A percentile compares a stretch with the other conserved stretches of the same genome.
phyloP scores from a whole-genome alignment of 1,140 invertebrate genomes.

The Paraescarpia echinospica region DNA sequence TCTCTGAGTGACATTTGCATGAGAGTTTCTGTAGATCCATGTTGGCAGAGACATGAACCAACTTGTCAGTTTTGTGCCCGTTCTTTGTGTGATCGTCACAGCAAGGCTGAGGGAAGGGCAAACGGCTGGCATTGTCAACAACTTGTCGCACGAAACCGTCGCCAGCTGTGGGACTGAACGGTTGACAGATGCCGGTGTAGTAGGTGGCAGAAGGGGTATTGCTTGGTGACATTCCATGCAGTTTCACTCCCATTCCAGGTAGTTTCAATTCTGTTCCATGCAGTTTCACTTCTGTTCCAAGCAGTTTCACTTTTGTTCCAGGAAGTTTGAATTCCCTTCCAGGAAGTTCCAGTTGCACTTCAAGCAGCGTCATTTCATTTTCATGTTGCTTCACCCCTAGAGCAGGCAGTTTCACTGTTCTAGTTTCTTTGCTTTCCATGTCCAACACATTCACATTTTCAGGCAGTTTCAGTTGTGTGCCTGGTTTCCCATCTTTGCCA shows the following conservation, averaged over 20 bases:
- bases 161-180: neutral
- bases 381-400: too few relatives aligned
- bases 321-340: too few relatives aligned
- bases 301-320: too few relatives aligned
- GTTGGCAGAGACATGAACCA: neutral
- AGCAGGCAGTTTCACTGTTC: too few relatives aligned
- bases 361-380: too few relatives aligned
- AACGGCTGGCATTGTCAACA: neutral
- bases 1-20: neutral
- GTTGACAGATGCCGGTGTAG: neutral
- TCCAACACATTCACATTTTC: too few relatives aligned
- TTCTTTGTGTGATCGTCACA: neutral
- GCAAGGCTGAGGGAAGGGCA: neutral
- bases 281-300: too few relatives aligned
- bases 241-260: neutral
- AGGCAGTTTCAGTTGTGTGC: neutral
- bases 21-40: neutral
- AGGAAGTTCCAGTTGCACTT: too few relatives aligned
- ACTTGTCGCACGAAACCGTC: neutral
- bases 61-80: neutral
- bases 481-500: neutral
- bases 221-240: neutral
- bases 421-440: too few relatives aligned
- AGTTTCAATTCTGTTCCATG: neutral
- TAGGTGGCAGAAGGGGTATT: neutral